phyloP scores from a whole-genome alignment of 2,113 vertebrate species.

The Istiophorus platypterus region DNA sequence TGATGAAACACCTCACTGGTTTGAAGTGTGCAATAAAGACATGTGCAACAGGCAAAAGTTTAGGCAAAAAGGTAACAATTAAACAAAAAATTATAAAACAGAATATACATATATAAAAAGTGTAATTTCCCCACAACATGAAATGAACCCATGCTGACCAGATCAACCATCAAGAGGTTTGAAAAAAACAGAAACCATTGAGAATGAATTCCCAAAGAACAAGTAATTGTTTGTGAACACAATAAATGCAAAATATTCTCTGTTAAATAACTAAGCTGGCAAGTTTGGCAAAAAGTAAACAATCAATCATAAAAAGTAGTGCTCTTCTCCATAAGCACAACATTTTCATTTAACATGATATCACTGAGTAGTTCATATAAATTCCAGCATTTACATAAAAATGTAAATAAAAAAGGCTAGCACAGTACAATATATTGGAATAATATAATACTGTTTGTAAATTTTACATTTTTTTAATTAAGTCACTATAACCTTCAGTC shows the following conservation, averaged over 20 bases:
- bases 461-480: neutral
- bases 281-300: constrained; percentile 25
- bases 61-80: constrained; percentile 32
- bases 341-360: neutral
- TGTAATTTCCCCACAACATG: neutral
- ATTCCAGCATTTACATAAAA: constrained; percentile 7
- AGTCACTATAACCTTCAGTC: constrained; percentile 5
- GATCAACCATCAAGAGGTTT: constrained; percentile 22
- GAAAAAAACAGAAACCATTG: constrained; percentile 10
- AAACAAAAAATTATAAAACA: neutral
- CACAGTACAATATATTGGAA: neutral
- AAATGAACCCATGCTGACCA: neutral
- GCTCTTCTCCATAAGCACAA: neutral
- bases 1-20: neutral
- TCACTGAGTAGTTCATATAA: neutral
- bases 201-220: neutral
- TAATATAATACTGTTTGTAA: constrained; percentile 12
- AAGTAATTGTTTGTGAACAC: neutral
- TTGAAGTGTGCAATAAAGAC: constrained; percentile 5
- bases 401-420: neutral
- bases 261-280: neutral
- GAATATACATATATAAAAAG: neutral
- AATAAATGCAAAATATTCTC: neutral
- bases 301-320: neutral
- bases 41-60: constrained; percentile 47